These are phyloP conservation scores for Pristionchus pacificus DNA, from an alignment of 1,140 invertebrate species.

Conservation along the genomic window DNA sequence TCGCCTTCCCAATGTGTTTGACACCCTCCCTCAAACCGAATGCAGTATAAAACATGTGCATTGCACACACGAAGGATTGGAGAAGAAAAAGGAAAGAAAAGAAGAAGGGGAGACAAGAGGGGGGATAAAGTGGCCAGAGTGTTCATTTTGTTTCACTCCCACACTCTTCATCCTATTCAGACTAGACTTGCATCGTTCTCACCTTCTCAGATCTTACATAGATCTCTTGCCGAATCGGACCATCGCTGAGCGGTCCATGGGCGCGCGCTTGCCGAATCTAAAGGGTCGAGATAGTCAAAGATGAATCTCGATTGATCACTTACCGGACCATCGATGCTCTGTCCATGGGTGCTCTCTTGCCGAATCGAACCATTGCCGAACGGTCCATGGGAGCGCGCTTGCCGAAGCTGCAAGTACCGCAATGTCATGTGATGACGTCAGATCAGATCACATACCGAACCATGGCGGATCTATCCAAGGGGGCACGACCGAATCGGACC, in stretches of 20 bases:
- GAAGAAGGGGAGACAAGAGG: neutral
- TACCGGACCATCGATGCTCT: conserved; percentile 32
- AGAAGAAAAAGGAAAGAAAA: neutral
- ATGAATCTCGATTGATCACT: conserved; percentile 18
- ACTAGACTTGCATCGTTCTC: conserved; percentile 30
- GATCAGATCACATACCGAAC: conserved; percentile 34
- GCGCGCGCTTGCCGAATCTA: conserved; percentile 35
- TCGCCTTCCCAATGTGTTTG: too few relatives aligned
- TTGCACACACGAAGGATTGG: neutral
- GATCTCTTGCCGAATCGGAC: conserved; percentile 15
- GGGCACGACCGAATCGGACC: conserved; percentile 35
- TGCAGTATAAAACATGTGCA: neutral
- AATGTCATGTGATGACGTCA: conserved; percentile 28
- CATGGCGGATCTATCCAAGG: conserved; percentile 41
- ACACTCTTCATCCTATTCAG: conserved; percentile 20
- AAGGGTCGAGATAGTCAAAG: conserved; percentile 30
- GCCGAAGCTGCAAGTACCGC: conserved; percentile 33
- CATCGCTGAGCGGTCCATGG: conserved; percentile 35
- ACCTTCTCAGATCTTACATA: conserved; percentile 27
- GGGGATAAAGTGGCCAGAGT: neutral
- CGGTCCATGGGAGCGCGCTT: conserved; percentile 35
- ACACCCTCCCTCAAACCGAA: too few relatives aligned
- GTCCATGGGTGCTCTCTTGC: conserved; percentile 34
- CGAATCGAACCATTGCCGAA: conserved; percentile 36
- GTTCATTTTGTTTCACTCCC: neutral